A percentile compares a stretch with the other conserved stretches of the same genome.
These are phyloP conservation scores for Drosophila simulans DNA, from an alignment of 1,140 invertebrate genomes.

Conservation along the genomic window DNA sequence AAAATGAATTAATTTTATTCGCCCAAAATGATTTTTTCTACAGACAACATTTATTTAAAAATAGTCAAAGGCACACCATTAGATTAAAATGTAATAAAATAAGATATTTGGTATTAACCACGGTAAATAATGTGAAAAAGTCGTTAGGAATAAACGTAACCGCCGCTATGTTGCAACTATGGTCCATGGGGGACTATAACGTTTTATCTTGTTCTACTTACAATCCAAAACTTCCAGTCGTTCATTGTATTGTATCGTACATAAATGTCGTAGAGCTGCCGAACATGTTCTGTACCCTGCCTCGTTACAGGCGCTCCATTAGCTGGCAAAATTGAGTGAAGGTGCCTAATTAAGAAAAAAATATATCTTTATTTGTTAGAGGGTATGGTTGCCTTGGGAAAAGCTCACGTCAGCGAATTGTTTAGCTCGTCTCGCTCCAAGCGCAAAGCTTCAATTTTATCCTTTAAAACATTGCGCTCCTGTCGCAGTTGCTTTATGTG, in stretches of 20 bases:
- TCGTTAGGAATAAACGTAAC: no score
- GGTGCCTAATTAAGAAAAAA: slow-evolving; percentile 88
- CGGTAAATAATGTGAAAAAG: no score
- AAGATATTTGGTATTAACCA: no score
- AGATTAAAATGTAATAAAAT: no score
- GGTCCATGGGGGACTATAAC: no score
- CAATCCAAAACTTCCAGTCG: slow-evolving; percentile 99
- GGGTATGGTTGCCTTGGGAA: slow-evolving; percentile 58
- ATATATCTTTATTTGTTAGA: background rate
- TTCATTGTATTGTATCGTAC: slow-evolving; percentile 93
- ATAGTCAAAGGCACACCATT: no score
- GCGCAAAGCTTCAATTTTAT: slow-evolving; percentile 94
- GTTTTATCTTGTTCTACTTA: slow-evolving; percentile 80
- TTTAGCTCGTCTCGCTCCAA: slow-evolving; percentile 96
- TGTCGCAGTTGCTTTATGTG: slow-evolving; percentile 95
- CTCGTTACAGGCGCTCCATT: slow-evolving; percentile 97
- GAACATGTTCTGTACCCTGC: slow-evolving; percentile 95
- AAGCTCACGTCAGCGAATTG: slow-evolving; percentile 90
- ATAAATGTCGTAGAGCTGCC: slow-evolving; percentile 97
- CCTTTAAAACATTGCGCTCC: slow-evolving; percentile 94
- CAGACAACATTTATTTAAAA: no score
- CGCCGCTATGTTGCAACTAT: no score
- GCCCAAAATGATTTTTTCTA: no score
- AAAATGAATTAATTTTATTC: no score
- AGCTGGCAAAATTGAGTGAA: slow-evolving; percentile 96